Conservation (phyloP, 2,113 vertebrate genomes). For the Pungitius pungitius region DNA sequence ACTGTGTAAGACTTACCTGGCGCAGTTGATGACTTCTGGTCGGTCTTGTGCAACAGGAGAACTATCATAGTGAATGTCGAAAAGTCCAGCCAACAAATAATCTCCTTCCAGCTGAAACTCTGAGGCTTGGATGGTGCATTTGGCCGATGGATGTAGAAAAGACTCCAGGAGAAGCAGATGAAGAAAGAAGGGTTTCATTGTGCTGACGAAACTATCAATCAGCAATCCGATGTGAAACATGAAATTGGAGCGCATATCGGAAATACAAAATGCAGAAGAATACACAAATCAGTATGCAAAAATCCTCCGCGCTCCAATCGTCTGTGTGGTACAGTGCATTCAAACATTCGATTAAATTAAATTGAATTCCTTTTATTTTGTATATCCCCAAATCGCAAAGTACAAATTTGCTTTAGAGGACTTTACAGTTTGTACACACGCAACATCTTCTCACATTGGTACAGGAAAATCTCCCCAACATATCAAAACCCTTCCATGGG, state of each 20-base stretch:
- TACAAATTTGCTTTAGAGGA: too few species aligned
- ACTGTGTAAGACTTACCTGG: not conserved
- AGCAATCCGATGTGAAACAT: too few species aligned
- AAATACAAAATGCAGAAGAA: slow-evolving; percentile 7
- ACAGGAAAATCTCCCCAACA: too few species aligned
- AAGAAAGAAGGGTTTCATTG: too few species aligned
- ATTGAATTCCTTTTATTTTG: too few species aligned
- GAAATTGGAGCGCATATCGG: not conserved
- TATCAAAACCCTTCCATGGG: too few species aligned
- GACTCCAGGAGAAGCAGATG: too few species aligned
- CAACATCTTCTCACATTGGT: too few species aligned
- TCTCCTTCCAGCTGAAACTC: slow-evolving; percentile 73
- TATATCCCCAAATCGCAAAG: too few species aligned
- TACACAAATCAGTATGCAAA: slow-evolving; percentile 67
- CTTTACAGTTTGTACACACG: too few species aligned
- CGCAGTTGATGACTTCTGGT: slow-evolving; percentile 47
- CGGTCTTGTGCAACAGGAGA: not conserved
- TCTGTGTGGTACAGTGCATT: not conserved
- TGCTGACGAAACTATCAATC: too few species aligned
- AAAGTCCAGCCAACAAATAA: slow-evolving; percentile 68
- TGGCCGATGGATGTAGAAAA: not conserved
- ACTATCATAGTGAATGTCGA: slow-evolving; percentile 39
- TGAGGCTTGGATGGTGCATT: slow-evolving; percentile 9
- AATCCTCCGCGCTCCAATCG: not conserved
- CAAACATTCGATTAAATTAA: too few species aligned